Evolutionary conservation across 2,888 invertebrate genomes (phyloP).

Genomic region (Idaea dimidiata): DNA sequence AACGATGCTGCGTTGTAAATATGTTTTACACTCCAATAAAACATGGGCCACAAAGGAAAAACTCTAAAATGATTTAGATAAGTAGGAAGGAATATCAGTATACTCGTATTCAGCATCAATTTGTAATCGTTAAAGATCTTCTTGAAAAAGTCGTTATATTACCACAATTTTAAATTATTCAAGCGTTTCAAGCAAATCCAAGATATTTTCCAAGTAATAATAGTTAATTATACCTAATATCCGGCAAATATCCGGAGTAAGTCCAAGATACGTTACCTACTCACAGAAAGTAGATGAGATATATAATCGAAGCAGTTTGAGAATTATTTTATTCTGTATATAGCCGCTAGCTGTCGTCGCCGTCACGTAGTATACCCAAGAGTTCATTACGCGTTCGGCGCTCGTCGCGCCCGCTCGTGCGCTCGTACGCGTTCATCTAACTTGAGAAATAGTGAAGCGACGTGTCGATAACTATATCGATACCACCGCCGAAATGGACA

Average conservation of each 20-base stretch:
- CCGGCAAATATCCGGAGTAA: slow-evolving; percentile 10
- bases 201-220: too few relatives aligned
- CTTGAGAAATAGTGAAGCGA: too few relatives aligned
- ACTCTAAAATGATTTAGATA: background rate
- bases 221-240: too few relatives aligned
- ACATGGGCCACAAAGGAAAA: background rate
- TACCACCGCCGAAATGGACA: too few relatives aligned
- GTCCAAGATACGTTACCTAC: slow-evolving; percentile 7
- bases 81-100: background rate
- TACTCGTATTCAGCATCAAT: background rate
- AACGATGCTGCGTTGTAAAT: background rate
- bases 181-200: too few relatives aligned
- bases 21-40: background rate
- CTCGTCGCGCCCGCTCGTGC: too few relatives aligned
- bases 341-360: slow-evolving; percentile 14
- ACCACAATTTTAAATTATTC: too few relatives aligned
- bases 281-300: slow-evolving; percentile 5
- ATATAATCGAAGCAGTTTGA: background rate
- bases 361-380: slow-evolving; percentile 27
- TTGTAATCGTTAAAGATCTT: background rate
- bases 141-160: background rate
- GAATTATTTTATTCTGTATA: slow-evolving; percentile 7
- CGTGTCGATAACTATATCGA: too few relatives aligned
- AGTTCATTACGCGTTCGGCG: too few relatives aligned
- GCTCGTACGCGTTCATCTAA: too few relatives aligned